Percentiles rank a stretch among this genome's conserved stretches.
Conservation (phyloP, 2,888 invertebrate genomes). For the Toxonevra muliebris region DNA sequence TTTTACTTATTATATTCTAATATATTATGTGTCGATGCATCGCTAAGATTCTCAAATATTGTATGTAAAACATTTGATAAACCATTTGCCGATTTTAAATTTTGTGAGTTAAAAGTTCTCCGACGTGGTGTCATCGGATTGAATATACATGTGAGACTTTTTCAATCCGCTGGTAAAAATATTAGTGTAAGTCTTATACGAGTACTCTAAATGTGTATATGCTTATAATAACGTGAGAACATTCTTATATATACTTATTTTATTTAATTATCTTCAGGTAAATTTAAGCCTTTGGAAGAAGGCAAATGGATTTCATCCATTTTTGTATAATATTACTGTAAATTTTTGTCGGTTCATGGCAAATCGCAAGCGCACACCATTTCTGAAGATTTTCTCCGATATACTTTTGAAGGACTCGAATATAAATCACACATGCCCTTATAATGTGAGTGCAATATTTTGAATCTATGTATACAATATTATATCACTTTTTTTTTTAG, state of each 20-base stretch:
- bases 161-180: conserved; percentile 24
- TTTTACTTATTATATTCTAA: too few species aligned
- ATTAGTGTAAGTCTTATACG: conserved; percentile 24
- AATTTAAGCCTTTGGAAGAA: conserved; percentile 12
- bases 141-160: conserved; percentile 17
- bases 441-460: conserved; percentile 18
- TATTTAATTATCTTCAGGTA: conserved; percentile 1
- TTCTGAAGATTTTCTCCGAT: conserved; percentile 16
- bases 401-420: conserved; percentile 17
- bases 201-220: too few species aligned
- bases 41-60: conserved; percentile 6
- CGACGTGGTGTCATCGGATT: conserved; percentile 22
- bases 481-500: too few species aligned
- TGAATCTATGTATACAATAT: too few species aligned
- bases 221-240: too few species aligned
- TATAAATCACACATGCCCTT: conserved; percentile 38
- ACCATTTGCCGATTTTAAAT: conserved; percentile 21
- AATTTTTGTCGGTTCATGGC: conserved; percentile 32
- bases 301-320: conserved; percentile 34
- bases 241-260: too few species aligned
- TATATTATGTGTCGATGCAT: background rate
- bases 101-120: conserved; percentile 26
- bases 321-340: conserved; percentile 29
- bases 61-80: conserved; percentile 12
- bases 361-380: conserved; percentile 23